phyloP scores from a whole-genome alignment of 2,113 vertebrate genomes.

The Cyanoderma ruficeps region DNA sequence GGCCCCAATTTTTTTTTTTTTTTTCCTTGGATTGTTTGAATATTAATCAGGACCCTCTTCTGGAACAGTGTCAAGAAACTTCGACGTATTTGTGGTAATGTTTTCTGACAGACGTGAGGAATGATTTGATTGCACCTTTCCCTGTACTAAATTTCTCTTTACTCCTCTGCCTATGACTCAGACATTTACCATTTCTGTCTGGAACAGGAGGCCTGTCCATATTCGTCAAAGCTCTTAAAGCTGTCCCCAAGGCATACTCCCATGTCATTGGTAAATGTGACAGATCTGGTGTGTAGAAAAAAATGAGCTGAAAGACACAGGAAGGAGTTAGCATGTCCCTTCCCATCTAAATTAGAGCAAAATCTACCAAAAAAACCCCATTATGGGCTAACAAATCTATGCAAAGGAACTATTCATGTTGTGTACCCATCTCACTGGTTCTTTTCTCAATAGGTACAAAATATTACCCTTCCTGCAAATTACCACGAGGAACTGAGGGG shows the following conservation, averaged over 20 bases:
- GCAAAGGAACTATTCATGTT: accelerated
- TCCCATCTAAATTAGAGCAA: neutral
- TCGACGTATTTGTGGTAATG: neutral
- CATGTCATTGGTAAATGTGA: neutral
- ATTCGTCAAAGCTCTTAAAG: neutral
- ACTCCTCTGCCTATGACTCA: neutral
- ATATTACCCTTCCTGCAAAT: neutral
- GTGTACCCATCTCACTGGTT: neutral
- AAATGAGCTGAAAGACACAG: neutral
- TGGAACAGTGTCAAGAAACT: neutral
- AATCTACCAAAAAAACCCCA: neutral
- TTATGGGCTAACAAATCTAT: neutral
- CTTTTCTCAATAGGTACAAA: neutral
- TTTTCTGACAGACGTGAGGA: neutral
- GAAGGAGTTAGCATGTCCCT: neutral
- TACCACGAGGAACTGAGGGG: neutral
- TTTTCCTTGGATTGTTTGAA: neutral
- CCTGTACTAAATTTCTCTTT: neutral
- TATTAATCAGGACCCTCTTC: neutral
- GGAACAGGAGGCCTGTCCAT: neutral
- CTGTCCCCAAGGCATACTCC: neutral
- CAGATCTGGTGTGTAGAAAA: neutral
- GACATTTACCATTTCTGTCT: neutral
- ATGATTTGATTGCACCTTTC: neutral
- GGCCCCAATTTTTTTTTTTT: too few relatives aligned